These are phyloP conservation scores for Drosophila setifemur DNA, from an alignment of 1,140 invertebrate genomes.

Conservation along the genomic window DNA sequence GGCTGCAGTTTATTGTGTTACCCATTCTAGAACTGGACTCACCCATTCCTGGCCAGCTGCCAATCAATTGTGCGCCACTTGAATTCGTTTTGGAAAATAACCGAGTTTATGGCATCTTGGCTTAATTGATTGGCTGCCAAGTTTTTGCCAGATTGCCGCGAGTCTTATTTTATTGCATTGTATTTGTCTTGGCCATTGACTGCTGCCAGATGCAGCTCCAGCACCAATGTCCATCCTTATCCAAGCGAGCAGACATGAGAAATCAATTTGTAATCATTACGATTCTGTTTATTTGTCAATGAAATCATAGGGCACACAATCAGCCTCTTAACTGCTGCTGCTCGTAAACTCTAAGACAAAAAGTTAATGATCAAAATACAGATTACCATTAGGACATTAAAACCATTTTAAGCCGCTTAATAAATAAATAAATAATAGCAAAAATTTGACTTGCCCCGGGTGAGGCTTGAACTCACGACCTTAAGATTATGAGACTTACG, in stretches of 20 bases:
- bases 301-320: conserved; percentile 26
- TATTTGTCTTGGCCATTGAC: conserved; percentile 37
- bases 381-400: not conserved
- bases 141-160: conserved; percentile 62
- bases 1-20: conserved; percentile 21
- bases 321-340: not conserved
- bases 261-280: conserved; percentile 69
- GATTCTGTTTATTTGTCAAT: conserved; percentile 43
- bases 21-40: not conserved
- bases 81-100: conserved; percentile 40
- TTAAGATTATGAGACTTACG: conserved; percentile 99
- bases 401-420: not conserved
- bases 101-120: conserved; percentile 59
- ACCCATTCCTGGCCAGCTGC: conserved; percentile 49
- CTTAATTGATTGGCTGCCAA: conserved; percentile 61
- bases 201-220: conserved; percentile 50
- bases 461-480: conserved; percentile 98
- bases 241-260: conserved; percentile 23
- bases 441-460: conserved; percentile 89
- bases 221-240: not conserved
- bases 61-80: conserved; percentile 45
- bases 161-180: conserved; percentile 58
- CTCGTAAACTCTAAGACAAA: not conserved
- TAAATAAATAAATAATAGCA: not conserved
- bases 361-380: too few relatives aligned